Evolutionary conservation across 2,888 invertebrate species (phyloP), one percentile per base, ranked within the genome.

Genomic region (Cephus pulcher): DNA sequence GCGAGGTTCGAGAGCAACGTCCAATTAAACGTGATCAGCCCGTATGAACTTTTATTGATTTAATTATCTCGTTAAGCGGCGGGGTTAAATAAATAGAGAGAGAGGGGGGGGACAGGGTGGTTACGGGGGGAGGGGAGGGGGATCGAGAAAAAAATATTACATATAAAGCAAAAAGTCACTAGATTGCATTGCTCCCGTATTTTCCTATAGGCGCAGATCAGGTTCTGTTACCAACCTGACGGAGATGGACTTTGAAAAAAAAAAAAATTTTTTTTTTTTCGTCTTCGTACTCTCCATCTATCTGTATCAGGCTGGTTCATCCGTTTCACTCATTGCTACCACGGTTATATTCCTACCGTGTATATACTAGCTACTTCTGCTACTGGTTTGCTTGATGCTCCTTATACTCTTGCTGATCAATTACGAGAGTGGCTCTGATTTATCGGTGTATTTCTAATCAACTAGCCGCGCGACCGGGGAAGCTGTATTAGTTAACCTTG

Each of bases 401-500:
- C 71, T 71, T 34, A 35, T 75, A 56, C 75, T 74, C 23, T 75
- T 75, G 71, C 69, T 78, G 78, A 78, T 78, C 78, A 78, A 78
- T 78, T 75, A 78, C 78, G 70, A 78, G 75, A 40, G 75, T 70
- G 40, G 75, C 70, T 37, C 82, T 86, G 86, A 86, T 89, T 87
- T 87, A 88, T 90, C 88, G 86, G 79, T 80, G 86, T 85, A 86
- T 86, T 89, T 88, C 87, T 89, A 89, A 90, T 90, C 89, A 86
- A 87, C 86, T 83, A 82, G 80, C 80, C 79, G 80, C 81, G 83
- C 84, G 84, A 85, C 81, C 84, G 80, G 78, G 79, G 84, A 84
- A 88, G 85, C 85, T 85, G 89, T 88, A 89, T 90, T 90, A 89
- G 89, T 90, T 88, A 88, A 90, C 86, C 89, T 88, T 87, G 90